Evolutionary conservation across 1,140 invertebrate species (phyloP).

Genomic region (Drosophila ercepeae): DNA sequence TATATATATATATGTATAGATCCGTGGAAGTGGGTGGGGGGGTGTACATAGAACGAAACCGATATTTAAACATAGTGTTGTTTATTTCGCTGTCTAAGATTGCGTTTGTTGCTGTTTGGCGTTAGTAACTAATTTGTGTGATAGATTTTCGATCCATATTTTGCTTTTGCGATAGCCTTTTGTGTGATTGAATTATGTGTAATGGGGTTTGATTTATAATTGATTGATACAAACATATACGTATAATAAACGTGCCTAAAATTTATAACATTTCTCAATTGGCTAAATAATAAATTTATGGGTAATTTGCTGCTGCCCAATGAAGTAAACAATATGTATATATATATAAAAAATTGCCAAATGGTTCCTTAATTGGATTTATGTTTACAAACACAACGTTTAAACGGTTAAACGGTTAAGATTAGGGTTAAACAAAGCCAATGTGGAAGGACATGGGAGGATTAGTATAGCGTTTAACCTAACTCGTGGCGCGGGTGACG

Average conservation of each 20-base stretch:
- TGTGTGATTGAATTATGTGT: conserved; percentile 27
- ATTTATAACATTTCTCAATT: conserved; percentile 74
- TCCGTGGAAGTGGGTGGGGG: conserved; percentile 16
- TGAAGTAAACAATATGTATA: conserved; percentile 58
- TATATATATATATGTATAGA: conserved; percentile 25
- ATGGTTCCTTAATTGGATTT: conserved; percentile 42
- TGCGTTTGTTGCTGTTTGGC: conserved; percentile 27
- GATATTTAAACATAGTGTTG: conserved; percentile 46
- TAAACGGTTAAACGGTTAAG: conserved; percentile 23
- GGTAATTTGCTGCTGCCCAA: conserved; percentile 65
- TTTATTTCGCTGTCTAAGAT: conserved; percentile 33
- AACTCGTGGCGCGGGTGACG: conserved; percentile 50
- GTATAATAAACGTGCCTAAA: conserved; percentile 73
- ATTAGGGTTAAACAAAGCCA: conserved; percentile 48
- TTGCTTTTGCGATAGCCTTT: conserved; percentile 10
- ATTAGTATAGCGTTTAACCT: conserved; percentile 71
- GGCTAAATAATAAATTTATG: conserved; percentile 69
- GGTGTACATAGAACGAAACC: conserved; percentile 70
- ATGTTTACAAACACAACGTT: conserved; percentile 51
- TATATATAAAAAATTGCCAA: conserved; percentile 67
- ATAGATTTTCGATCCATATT: conserved; percentile 26
- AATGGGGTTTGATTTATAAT: conserved; percentile 30
- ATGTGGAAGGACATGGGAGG: conserved; percentile 31
- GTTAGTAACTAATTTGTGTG: conserved; percentile 78
- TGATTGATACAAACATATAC: conserved; percentile 70